Base-by-base conservation (phyloP, 2,797 vertebrate genomes). In the Serranus cabrilla region DNA sequence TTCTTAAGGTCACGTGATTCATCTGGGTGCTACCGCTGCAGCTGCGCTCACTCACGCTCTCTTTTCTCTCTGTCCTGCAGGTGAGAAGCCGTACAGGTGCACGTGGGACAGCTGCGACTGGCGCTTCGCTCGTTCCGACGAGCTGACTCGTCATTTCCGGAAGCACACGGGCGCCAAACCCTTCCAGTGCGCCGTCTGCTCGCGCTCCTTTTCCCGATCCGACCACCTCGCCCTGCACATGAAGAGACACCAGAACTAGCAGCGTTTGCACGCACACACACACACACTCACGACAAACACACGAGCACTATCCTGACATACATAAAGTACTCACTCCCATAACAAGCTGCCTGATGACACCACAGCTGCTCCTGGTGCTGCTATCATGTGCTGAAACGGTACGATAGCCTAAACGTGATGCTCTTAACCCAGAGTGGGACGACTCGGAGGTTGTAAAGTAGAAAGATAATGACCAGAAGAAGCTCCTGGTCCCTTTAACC, bases 91-190 rank as follows among this genome's bases (percentile, higher is more conserved):
- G 0, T 99, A 99, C 95, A 96, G 97, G 90, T 99, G 98, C 85
- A 98, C 96, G 2, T 99, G 98, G 98, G 98, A 99, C 66, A 97
- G 97, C 90, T 99, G 98, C 1, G 98, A 99, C 94, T 99, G 98
- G 98, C 95, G 98, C 34, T 99, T 99, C 1, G 98, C 98, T 0
- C 97, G 98, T 45, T 99, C 98, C 0, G 98, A 99, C 0, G 98
- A 99, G 92, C 93, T 99, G 81, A 99, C 98, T 0, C 98, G 98
- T 65, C 98, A 99, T 85, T 99, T 97, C 95, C 92, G 98, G 80
- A 99, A 99, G 89, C 98, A 99, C 95, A 99, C 98, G 0, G 98
- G 98, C 2, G 97, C 98, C 75, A 99, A 99, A 90, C 98, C 98
- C 51, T 99, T 99, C 95, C 97, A 99, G 94, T 99, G 98, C 2